These are phyloP conservation scores for Sinocyclocheilus anshuiensis DNA, from an alignment of 2,113 vertebrate genomes.

Conservation along the genomic window DNA sequence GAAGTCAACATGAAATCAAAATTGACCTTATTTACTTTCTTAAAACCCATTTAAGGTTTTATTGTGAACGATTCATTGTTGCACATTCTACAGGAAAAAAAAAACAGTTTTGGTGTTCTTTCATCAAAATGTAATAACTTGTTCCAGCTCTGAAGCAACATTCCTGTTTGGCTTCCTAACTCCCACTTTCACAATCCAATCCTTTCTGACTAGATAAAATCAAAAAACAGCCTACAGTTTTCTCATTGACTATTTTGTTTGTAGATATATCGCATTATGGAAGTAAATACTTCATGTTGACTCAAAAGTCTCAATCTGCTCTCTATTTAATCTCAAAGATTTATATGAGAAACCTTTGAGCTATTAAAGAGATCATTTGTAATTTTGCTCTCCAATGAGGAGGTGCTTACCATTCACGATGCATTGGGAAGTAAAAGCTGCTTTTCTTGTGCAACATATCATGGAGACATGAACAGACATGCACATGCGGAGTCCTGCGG, in stretches of 20 bases:
- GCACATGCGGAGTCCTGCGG: slow-evolving; percentile 29
- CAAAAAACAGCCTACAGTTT: background rate
- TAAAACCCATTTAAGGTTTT: background rate
- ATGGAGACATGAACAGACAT: slow-evolving; percentile 12
- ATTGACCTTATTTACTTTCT: background rate
- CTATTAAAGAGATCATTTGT: background rate
- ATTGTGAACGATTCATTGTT: background rate
- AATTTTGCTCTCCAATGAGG: background rate
- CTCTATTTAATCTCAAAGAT: background rate
- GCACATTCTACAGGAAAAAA: background rate
- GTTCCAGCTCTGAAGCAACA: background rate
- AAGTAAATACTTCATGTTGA: background rate
- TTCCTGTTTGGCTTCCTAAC: background rate
- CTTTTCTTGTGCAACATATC: slow-evolving; percentile 10
- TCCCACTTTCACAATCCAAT: slow-evolving; percentile 8
- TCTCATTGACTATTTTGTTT: background rate
- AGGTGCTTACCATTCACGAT: background rate
- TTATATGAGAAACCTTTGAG: background rate
- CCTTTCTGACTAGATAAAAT: slow-evolving; percentile 6
- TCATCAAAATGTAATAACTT: background rate
- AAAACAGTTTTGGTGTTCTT: background rate
- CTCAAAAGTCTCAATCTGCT: background rate
- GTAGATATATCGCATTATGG: background rate
- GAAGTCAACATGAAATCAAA: background rate
- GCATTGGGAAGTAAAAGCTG: background rate